Evolutionary conservation across 2,888 invertebrate species (phyloP).

Genomic region (Tortricodes alternella): DNA sequence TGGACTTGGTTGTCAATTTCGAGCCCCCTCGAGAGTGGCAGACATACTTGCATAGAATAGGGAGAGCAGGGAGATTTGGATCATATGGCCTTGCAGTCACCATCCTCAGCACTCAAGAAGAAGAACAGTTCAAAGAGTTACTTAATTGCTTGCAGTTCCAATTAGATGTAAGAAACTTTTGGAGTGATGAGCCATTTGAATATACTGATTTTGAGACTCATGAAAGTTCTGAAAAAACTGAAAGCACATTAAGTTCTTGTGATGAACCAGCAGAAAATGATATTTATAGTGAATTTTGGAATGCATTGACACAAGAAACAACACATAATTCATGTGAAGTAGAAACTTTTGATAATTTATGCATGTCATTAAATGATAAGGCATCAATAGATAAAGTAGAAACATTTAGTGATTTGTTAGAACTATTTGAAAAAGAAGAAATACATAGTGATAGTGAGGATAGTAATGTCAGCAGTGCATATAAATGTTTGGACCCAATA

Average conservation of each 20-base stretch:
- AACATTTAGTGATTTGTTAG: constrained; percentile 54
- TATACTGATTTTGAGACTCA: background rate
- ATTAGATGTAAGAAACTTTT: constrained; percentile 51
- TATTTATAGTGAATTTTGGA: constrained; percentile 44
- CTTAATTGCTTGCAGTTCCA: constrained; percentile 80
- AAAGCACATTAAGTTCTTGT: background rate
- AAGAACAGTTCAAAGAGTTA: constrained; percentile 80
- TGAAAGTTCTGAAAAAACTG: background rate
- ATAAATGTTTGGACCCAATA: constrained; percentile 2
- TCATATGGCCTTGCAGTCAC: constrained; percentile 91
- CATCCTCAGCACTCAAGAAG: constrained; percentile 86
- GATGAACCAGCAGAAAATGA: constrained; percentile 20
- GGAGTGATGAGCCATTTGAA: constrained; percentile 48
- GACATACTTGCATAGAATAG: constrained; percentile 97
- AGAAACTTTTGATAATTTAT: constrained; percentile 47
- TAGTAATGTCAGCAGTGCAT: background rate
- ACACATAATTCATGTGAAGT: constrained; percentile 30
- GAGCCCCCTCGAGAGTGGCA: constrained; percentile 91
- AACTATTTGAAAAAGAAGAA: constrained; percentile 46
- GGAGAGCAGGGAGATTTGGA: constrained; percentile 97
- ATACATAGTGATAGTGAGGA: background rate
- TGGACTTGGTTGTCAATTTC: constrained; percentile 96
- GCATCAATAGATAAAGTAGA: constrained; percentile 40
- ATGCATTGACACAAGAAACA: constrained; percentile 39
- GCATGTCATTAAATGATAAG: constrained; percentile 47